phyloP scores from a whole-genome alignment of 2,888 invertebrate genomes.

The Himalopsyche anomala region DNA sequence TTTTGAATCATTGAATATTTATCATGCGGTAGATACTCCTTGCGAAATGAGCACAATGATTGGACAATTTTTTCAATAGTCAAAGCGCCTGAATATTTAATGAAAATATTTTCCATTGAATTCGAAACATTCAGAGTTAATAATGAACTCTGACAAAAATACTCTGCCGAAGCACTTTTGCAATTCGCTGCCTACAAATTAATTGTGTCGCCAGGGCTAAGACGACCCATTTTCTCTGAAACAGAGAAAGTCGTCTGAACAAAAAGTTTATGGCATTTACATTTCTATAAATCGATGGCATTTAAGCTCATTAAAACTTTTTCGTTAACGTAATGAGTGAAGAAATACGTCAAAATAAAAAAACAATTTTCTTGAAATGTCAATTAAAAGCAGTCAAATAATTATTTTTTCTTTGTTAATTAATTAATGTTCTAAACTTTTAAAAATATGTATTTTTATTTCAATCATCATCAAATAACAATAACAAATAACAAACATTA shows the following conservation, averaged over 20 bases:
- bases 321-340: too few relatives aligned
- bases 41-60: too few relatives aligned
- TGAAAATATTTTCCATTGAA: constrained; percentile 55
- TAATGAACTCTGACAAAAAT: constrained; percentile 62
- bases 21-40: too few relatives aligned
- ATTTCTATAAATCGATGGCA: constrained; percentile 7
- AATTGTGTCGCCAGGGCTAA: constrained; percentile 40
- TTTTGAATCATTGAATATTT: too few relatives aligned
- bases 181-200: constrained; percentile 27
- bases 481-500: too few relatives aligned
- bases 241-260: not conserved
- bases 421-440: too few relatives aligned
- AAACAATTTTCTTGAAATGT: too few relatives aligned
- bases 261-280: not conserved
- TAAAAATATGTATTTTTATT: too few relatives aligned
- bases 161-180: constrained; percentile 50
- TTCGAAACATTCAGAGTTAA: constrained; percentile 60
- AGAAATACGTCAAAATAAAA: too few relatives aligned
- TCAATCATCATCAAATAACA: too few relatives aligned
- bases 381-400: too few relatives aligned
- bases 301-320: constrained; percentile 5
- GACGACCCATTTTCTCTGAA: not conserved
- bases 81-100: not conserved
- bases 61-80: not conserved
- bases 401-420: too few relatives aligned